Evolutionary conservation across 2,797 vertebrate genomes (phyloP).

Genomic region (Spinus olivaceus): DNA sequence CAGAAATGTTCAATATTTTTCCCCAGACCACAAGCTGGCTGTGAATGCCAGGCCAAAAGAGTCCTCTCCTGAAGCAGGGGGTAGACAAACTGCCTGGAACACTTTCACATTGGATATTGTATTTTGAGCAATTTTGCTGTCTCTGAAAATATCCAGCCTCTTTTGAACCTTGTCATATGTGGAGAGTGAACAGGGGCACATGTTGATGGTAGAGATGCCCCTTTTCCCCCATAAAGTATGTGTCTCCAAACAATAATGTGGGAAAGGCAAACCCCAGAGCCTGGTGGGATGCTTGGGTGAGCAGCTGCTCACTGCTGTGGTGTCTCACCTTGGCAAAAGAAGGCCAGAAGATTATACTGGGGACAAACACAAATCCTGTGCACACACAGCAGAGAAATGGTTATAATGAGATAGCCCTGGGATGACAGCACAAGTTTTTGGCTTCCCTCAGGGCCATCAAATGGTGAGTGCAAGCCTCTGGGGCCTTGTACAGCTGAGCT

Average conservation of each 20-base stretch:
- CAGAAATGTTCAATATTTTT: background rate
- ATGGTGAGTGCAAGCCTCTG: slow-evolving; percentile 7
- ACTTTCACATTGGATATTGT: background rate
- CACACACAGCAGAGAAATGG: background rate
- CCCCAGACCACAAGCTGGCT: background rate
- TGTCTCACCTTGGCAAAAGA: background rate
- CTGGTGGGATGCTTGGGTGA: background rate
- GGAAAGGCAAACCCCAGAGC: background rate
- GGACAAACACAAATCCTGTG: background rate
- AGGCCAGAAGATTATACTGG: background rate
- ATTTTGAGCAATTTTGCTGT: background rate
- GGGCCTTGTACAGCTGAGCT: slow-evolving; percentile 24
- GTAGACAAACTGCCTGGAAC: background rate
- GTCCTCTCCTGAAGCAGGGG: background rate
- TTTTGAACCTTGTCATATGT: background rate
- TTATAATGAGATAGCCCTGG: background rate
- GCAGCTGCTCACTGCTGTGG: background rate
- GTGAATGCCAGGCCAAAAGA: background rate
- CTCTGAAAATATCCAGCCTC: background rate
- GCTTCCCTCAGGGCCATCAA: slow-evolving; percentile 21
- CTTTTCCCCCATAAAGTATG: background rate
- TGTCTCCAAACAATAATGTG: background rate
- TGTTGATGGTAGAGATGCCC: background rate
- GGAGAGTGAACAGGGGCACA: background rate
- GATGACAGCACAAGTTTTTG: background rate